Evolutionary conservation across 1,140 invertebrate species (phyloP).

Genomic region (Lepidurus couesii): DNA sequence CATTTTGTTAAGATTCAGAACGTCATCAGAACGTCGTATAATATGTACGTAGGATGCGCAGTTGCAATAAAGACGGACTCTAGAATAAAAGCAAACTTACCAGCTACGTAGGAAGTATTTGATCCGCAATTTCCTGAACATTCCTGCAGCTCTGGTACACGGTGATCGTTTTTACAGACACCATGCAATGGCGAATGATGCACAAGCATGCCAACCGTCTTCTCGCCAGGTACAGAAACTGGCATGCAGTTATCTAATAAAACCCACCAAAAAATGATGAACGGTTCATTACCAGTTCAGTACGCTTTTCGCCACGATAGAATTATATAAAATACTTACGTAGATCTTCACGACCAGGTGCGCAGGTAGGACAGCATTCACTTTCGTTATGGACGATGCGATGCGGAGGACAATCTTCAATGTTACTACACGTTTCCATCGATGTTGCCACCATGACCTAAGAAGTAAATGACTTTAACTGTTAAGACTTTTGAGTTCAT

Average conservation of each 20-base stretch:
- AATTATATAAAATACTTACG: neutral
- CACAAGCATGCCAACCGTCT: slow-evolving; percentile 39
- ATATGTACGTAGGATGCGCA: neutral
- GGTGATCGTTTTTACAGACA: slow-evolving; percentile 39
- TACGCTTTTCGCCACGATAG: neutral
- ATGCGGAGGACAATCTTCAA: slow-evolving; percentile 37
- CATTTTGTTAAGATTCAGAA: no score
- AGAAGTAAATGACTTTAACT: neutral
- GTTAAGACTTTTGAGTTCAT: neutral
- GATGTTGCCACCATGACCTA: slow-evolving; percentile 34
- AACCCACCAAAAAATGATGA: neutral
- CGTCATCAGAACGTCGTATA: neutral
- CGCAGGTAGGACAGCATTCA: neutral
- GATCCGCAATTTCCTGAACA: slow-evolving; percentile 41
- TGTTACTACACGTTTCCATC: slow-evolving; percentile 36
- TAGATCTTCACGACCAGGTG: neutral
- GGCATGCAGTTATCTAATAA: slow-evolving; percentile 39
- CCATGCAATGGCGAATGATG: slow-evolving; percentile 37
- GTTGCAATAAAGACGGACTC: neutral
- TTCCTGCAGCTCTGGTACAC: slow-evolving; percentile 37
- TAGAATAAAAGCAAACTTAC: slow-evolving; percentile 34
- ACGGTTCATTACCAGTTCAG: neutral
- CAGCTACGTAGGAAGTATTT: slow-evolving; percentile 37
- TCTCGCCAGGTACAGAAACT: slow-evolving; percentile 35
- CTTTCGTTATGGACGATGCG: slow-evolving; percentile 34